phyloP scores from a whole-genome alignment of 2,113 vertebrate genomes.

The Addax nasomaculatus region DNA sequence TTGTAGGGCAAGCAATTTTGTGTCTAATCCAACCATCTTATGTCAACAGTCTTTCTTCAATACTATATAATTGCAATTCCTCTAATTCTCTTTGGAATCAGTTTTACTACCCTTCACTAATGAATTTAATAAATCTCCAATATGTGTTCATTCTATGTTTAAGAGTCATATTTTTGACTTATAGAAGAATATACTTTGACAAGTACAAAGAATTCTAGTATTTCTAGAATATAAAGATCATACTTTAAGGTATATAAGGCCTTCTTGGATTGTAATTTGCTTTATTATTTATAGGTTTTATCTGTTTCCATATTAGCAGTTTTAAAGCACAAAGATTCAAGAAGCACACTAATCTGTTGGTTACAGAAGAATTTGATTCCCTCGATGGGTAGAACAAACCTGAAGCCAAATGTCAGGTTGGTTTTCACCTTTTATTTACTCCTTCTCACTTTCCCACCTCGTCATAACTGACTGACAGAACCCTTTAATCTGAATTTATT shows the following conservation, averaged over 20 bases:
- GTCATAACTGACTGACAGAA: background rate
- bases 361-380: background rate
- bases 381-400: background rate
- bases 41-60: background rate
- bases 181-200: background rate
- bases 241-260: background rate
- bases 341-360: background rate
- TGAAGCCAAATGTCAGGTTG: background rate
- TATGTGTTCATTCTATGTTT: background rate
- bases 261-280: background rate
- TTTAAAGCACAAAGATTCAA: background rate
- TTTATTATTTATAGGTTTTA: background rate
- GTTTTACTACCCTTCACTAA: background rate
- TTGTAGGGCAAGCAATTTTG: background rate
- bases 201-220: background rate
- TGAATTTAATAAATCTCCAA: background rate
- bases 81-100: background rate
- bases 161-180: background rate
- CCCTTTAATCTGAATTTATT: background rate
- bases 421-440: background rate
- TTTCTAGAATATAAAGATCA: slow-evolving; percentile 22
- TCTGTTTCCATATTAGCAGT: background rate
- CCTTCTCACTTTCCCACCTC: background rate
- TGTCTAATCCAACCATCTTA: background rate
- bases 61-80: background rate